These are phyloP conservation scores for Onychostruthus taczanowskii DNA, from an alignment of 2,113 vertebrate species.

Conservation along the genomic window DNA sequence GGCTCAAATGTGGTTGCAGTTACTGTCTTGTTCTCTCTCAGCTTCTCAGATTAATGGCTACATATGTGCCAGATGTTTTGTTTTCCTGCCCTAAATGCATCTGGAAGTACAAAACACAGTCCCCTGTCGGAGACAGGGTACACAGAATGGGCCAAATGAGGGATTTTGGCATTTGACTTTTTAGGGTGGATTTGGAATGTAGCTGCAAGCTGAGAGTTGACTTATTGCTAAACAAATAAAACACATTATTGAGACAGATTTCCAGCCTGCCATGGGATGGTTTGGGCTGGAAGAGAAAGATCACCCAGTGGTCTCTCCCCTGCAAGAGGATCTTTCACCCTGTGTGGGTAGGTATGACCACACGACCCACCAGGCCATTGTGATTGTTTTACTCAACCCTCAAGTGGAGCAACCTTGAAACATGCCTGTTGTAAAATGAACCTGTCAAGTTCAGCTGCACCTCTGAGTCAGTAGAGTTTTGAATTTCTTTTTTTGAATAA, in stretches of 20 bases:
- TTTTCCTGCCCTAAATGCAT: not conserved
- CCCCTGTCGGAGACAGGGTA: too few relatives aligned
- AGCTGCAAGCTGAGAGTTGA: not conserved
- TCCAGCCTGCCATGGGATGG: rapidly evolving
- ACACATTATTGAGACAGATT: rapidly evolving
- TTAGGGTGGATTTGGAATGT: not conserved
- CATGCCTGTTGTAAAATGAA: not conserved
- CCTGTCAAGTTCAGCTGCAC: not conserved
- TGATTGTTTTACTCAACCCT: not conserved
- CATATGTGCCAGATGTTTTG: not conserved
- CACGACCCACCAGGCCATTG: too few relatives aligned
- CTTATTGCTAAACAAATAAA: not conserved
- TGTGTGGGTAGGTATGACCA: too few relatives aligned
- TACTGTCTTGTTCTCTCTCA: not conserved
- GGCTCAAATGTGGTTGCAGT: not conserved
- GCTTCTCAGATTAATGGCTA: not conserved
- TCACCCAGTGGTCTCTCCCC: not conserved
- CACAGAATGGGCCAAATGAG: not conserved
- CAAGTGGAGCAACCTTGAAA: not conserved
- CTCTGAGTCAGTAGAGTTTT: not conserved
- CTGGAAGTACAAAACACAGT: not conserved
- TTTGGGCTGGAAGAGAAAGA: not conserved
- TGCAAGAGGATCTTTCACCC: not conserved
- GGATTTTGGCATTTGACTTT: not conserved
- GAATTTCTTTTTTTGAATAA: not conserved